Conservation (phyloP, 2,888 invertebrate genomes). For the Hirtodrosophila duncani region DNA sequence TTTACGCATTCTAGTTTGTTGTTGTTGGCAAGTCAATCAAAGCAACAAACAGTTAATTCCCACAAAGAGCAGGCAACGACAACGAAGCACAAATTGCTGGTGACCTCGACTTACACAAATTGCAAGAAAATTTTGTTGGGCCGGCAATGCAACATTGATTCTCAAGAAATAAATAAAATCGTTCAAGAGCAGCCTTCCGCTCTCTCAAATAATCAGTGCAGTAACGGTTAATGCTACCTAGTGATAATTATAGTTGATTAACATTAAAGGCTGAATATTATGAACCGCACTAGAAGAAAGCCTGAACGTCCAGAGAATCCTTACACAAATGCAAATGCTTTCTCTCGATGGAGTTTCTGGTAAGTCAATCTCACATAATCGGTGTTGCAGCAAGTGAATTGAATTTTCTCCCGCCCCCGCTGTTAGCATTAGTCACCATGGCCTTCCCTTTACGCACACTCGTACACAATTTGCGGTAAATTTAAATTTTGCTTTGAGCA, state of each 20-base stretch:
- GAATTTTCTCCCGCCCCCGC: neutral
- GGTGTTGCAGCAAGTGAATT: too few relatives aligned
- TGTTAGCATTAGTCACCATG: constrained; percentile 22
- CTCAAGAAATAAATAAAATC: too few relatives aligned
- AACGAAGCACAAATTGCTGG: constrained; percentile 20
- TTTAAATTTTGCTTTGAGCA: constrained; percentile 6
- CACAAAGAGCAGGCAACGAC: constrained; percentile 5
- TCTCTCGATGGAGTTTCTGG: constrained; percentile 84
- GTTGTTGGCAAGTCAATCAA: constrained; percentile 8
- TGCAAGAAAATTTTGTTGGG: constrained; percentile 16
- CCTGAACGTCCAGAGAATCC: constrained; percentile 81
- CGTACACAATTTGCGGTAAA: constrained; percentile 36
- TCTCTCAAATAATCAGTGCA: constrained; percentile 2
- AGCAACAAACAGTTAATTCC: constrained; percentile 47
- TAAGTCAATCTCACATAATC: constrained; percentile 78
- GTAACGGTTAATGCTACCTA: constrained; percentile 44
- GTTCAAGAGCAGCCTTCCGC: too few relatives aligned
- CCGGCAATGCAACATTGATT: constrained; percentile 29
- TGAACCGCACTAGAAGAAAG: constrained; percentile 79
- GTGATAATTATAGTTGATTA: constrained; percentile 24
- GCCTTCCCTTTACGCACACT: too few relatives aligned
- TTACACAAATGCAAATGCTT: constrained; percentile 81
- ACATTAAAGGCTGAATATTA: constrained; percentile 36
- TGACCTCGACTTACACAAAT: constrained; percentile 54
- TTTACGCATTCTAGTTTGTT: constrained; percentile 9